Base-by-base conservation (phyloP, 1,140 invertebrate genomes). In the Nebria ingens region DNA sequence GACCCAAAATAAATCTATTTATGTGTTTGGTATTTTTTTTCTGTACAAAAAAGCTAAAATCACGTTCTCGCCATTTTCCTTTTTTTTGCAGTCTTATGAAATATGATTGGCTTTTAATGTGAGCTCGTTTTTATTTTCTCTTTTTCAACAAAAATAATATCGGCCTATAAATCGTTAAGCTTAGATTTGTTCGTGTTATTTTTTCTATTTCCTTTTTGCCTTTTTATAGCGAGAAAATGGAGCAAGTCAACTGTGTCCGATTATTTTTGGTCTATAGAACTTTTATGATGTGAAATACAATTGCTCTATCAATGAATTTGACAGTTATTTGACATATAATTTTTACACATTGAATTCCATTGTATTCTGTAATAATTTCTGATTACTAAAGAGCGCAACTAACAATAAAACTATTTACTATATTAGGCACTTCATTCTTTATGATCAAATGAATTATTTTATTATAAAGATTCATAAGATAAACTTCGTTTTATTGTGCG, bases 111-210 rank as follows among this genome's bases (percentile, higher is more conserved):
- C 40, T 45, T 45, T 45, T 45, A 45, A 45, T 45, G 40, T 45
- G 9, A 17, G 40, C 17, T 45, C 40, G 9, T 45, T 45, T 45
- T 34, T 34, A 34, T 34, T 34, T n/a, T n/a, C n/a, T n/a, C n/a
- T n/a, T n/a, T n/a, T 45, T 45, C 40, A 45, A 45, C 40, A 45
- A 45, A n/a, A n/a, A n/a, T n/a, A n/a, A 45, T 45, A 45, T 45
- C 40, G 15, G 40, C 40, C 25, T 29, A 29, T 29, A 29, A 29
- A 29, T 29, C 40, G 40, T 45, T 45, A 45, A 12, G 40, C 40
- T 45, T 45, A 12, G 40, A 45, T 45, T 45, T 45, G 40, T 45
- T 45, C 40, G 15, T 12, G 40, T 45, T 45, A n/a, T 17, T 45
- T 45, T 45, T 45, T 45, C 6, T 45, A 6, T 17, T 17, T 17